Evolutionary conservation across 2,113 vertebrate genomes (phyloP).

Genomic region (Pampusana beccarii): DNA sequence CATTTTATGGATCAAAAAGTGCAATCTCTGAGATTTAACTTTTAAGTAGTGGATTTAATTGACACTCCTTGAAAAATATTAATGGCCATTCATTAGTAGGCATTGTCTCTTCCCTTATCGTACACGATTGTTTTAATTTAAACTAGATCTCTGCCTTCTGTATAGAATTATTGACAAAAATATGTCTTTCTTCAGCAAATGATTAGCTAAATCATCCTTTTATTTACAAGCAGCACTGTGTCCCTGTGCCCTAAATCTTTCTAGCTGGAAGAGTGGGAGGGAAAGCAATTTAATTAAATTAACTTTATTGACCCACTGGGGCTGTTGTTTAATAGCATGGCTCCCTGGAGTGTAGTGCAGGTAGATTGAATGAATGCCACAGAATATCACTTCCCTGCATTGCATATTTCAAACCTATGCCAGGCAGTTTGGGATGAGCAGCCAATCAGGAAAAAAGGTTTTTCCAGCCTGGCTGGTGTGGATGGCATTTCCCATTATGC

Average conservation of each 20-base stretch:
- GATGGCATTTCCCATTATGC: conserved; percentile 13
- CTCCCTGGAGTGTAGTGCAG: conserved; percentile 66
- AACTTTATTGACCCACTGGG: conserved; percentile 66
- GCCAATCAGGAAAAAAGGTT: conserved; percentile 31
- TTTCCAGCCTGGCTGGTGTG: background rate
- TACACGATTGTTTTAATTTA: conserved; percentile 8
- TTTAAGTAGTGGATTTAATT: conserved; percentile 32
- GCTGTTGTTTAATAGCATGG: conserved; percentile 68
- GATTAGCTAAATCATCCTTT: conserved; percentile 57
- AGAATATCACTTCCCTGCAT: conserved; percentile 44
- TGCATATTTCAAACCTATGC: conserved; percentile 49
- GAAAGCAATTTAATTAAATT: conserved; percentile 74
- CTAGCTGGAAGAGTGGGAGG: conserved; percentile 51
- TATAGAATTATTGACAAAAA: conserved; percentile 19
- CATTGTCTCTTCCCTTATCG: background rate
- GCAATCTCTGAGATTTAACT: background rate
- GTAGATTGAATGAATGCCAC: conserved; percentile 71
- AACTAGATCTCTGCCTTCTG: background rate
- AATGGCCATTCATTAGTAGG: background rate
- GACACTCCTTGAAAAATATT: conserved; percentile 18
- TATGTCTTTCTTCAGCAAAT: conserved; percentile 25
- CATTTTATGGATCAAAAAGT: conserved; percentile 6
- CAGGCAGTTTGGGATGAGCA: conserved; percentile 45
- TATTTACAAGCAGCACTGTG: conserved; percentile 38
- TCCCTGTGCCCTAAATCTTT: conserved; percentile 59